Evolutionary conservation across 1,140 invertebrate species (phyloP).

Genomic region (Teleopsis dalmanni): DNA sequence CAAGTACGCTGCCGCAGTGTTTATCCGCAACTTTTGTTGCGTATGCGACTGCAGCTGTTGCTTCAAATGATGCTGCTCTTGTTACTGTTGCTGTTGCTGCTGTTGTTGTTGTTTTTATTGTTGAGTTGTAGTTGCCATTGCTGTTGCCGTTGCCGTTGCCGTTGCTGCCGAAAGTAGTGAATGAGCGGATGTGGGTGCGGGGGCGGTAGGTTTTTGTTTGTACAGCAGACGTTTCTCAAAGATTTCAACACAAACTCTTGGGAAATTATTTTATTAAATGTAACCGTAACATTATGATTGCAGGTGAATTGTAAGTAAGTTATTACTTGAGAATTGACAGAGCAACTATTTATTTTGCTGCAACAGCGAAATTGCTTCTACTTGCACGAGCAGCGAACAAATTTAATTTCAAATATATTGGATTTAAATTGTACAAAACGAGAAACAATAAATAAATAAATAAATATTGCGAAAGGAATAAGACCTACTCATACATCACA

Average conservation of each 20-base stretch:
- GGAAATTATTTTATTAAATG: conserved; percentile 15
- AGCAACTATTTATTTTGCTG: conserved; percentile 9
- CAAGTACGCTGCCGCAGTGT: too few relatives aligned
- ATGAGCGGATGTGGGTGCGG: neutral
- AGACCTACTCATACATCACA: neutral
- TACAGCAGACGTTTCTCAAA: too few relatives aligned
- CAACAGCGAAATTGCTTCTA: neutral
- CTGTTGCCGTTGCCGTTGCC: neutral
- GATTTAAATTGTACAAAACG: neutral
- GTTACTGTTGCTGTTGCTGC: neutral
- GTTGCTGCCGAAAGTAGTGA: neutral
- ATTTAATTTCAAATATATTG: neutral
- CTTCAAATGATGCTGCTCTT: too few relatives aligned
- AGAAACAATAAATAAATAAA: neutral
- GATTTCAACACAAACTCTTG: conserved; percentile 10
- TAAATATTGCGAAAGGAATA: neutral
- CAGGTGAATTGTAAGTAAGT: conserved; percentile 10
- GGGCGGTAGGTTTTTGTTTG: neutral
- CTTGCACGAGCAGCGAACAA: neutral
- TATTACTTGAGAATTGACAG: conserved; percentile 8
- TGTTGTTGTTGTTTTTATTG: neutral
- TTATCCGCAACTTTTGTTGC: too few relatives aligned
- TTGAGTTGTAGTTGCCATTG: neutral
- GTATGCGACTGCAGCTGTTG: too few relatives aligned
- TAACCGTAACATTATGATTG: conserved; percentile 11